Evolutionary conservation across 2,113 vertebrate genomes (phyloP).

Genomic region (Siniperca knerii): DNA sequence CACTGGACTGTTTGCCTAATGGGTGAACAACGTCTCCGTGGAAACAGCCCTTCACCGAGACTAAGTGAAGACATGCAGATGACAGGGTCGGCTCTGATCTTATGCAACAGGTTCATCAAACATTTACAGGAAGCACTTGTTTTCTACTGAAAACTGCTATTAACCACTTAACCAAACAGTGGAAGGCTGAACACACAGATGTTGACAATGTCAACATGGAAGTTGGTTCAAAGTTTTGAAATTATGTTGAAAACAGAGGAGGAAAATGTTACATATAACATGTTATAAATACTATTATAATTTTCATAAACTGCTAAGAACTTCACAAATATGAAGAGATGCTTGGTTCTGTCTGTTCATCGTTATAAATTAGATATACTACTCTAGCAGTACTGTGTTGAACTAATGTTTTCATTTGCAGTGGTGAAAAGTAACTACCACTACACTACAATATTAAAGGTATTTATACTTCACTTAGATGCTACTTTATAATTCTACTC

Average conservation of each 20-base stretch:
- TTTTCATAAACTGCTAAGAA: not conserved
- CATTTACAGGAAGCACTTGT: constrained; percentile 71
- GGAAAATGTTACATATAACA: not conserved
- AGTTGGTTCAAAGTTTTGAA: not conserved
- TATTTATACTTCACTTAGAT: not conserved
- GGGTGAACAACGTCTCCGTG: constrained; percentile 65
- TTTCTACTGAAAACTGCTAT: constrained; percentile 48
- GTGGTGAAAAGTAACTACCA: not conserved
- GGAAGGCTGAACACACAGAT: not conserved
- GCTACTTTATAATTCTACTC: not conserved
- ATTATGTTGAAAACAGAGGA: not conserved
- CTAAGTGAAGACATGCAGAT: constrained; percentile 48
- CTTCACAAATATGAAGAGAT: not conserved
- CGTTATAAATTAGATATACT: not conserved
- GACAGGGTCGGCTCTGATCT: constrained; percentile 36
- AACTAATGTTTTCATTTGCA: not conserved
- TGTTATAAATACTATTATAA: not conserved
- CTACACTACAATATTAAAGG: not conserved
- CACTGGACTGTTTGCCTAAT: constrained; percentile 29
- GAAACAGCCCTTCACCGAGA: constrained; percentile 67
- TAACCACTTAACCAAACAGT: not conserved
- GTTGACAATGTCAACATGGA: not conserved
- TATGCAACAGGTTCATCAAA: constrained; percentile 69
- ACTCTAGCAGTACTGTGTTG: not conserved
- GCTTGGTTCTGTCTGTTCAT: not conserved